Percentiles rank a stretch among this genome's conserved stretches.
These are phyloP conservation scores for Campaea margaritaria DNA, from an alignment of 2,888 invertebrate species.

Conservation along the genomic window DNA sequence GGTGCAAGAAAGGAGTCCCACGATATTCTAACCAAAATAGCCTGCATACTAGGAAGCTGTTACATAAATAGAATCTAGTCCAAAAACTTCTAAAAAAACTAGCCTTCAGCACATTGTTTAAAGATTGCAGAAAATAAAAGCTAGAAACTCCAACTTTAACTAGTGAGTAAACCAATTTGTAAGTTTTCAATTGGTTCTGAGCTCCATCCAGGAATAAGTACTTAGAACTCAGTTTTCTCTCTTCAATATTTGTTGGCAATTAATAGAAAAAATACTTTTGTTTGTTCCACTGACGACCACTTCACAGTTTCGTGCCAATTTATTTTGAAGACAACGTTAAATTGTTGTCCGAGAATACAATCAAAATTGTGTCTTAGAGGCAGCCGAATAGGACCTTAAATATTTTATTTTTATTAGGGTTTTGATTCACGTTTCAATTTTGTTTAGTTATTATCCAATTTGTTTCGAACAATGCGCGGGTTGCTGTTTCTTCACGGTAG, in stretches of 20 bases:
- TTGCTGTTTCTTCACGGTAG: too few relatives aligned
- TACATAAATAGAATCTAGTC: too few relatives aligned
- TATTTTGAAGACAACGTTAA: background rate
- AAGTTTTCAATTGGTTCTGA: slow-evolving; percentile 11
- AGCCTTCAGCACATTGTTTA: too few relatives aligned
- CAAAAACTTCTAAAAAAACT: too few relatives aligned
- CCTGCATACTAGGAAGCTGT: too few relatives aligned
- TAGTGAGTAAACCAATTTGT: slow-evolving; percentile 7
- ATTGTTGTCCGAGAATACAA: background rate
- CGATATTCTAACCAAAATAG: too few relatives aligned
- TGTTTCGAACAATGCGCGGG: background rate
- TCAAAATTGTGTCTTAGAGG: background rate
- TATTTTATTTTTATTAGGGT: background rate
- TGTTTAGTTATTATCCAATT: background rate
- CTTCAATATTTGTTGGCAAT: slow-evolving; percentile 13
- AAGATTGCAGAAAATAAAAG: background rate
- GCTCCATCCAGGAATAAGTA: slow-evolving; percentile 6
- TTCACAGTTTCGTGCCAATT: slow-evolving; percentile 2
- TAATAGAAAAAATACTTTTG: slow-evolving; percentile 9
- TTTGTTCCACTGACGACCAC: slow-evolving; percentile 4
- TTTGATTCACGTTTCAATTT: background rate
- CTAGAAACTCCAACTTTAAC: slow-evolving; percentile 1
- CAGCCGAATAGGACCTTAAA: background rate
- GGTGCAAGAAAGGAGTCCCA: too few relatives aligned
- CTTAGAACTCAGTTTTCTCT: slow-evolving; percentile 1